These are phyloP conservation scores for Pteropus rufus DNA, from an alignment of 2,797 vertebrate species.

Conservation along the genomic window DNA sequence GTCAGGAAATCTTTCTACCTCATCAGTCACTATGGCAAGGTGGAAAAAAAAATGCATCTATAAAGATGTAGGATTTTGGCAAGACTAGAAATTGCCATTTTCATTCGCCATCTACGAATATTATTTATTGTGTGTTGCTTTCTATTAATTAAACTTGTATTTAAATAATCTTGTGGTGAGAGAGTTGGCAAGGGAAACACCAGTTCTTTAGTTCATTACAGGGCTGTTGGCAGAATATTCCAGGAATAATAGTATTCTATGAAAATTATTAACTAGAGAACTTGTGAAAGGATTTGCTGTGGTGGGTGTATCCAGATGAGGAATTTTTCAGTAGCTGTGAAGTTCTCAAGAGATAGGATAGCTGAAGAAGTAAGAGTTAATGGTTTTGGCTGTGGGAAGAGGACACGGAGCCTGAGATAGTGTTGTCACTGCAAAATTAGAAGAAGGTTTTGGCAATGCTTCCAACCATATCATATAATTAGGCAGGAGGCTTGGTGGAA, in stretches of 20 bases:
- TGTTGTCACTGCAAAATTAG: conserved; percentile 27
- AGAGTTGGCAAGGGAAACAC: conserved; percentile 39
- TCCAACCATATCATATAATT: background rate
- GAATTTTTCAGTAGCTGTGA: background rate
- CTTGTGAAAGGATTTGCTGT: background rate
- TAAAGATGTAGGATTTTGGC: background rate
- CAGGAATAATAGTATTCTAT: conserved; percentile 24
- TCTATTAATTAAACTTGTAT: conserved; percentile 48
- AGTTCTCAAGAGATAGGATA: background rate
- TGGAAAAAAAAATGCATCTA: background rate
- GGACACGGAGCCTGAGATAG: background rate
- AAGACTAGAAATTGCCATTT: background rate
- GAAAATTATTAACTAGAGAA: conserved; percentile 41
- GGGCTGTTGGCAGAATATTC: conserved; percentile 19
- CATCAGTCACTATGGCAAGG: background rate
- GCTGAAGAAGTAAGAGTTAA: background rate
- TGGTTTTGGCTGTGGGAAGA: background rate
- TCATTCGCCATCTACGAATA: background rate
- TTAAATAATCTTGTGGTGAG: conserved; percentile 46
- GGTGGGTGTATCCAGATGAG: background rate
- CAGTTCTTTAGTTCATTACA: conserved; percentile 33
- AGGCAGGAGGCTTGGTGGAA: conserved; percentile 28
- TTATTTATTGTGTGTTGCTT: conserved; percentile 37
- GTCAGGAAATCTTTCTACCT: background rate
- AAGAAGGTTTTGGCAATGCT: background rate